Base-by-base conservation (phyloP, 2,797 vertebrate species). In the Somateria mollissima region DNA sequence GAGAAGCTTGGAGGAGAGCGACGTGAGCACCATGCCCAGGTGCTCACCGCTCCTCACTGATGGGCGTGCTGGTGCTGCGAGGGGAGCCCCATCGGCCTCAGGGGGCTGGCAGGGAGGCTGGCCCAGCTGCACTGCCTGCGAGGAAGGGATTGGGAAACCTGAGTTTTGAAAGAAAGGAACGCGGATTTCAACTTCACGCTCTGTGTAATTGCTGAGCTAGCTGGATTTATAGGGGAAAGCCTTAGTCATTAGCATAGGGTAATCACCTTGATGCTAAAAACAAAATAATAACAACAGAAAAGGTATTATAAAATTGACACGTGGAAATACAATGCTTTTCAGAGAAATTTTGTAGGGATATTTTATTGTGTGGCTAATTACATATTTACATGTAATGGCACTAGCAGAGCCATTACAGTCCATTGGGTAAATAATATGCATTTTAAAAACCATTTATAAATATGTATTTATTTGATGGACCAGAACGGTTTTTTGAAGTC, bases 401-500 rank as follows among this genome's bases (percentile, higher is more conserved):
- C 84, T 84, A 95, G 87, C 89, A 93, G 91, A 96, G 87, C 83
- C 86, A 92, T 95, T 92, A 45, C 86, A 95, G 87, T 84, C 82
- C 89, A 88, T 92, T 71, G 83, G 67, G 86, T 95, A 96, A 97
- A 96, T 92, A 96, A 94, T 95, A 92, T 28, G 81, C 94, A 92
- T 97, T 97, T 97, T 94, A 95, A 95, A 96, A 97, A 69, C 72
- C 89, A 91, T 96, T 94, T 95, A 94, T 97, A 97, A 97, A 96
- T 97, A 97, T 97, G 94, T 97, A 97, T 97, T 97, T 97, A 96
- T 95, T 97, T 97, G 93, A 88, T 91, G 82, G 95, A 95, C 89
- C 96, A 94, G 96, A 97, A 94, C 80, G 5, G n/a, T 54, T 91
- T 96, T 97, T 96, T 93, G 67, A 95, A 97, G 83, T 92, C 82